Percentiles rank a stretch among this genome's conserved stretches.
phyloP scores from a whole-genome alignment of 2,888 invertebrate species.

The Leptinotarsa rubiginosa region DNA sequence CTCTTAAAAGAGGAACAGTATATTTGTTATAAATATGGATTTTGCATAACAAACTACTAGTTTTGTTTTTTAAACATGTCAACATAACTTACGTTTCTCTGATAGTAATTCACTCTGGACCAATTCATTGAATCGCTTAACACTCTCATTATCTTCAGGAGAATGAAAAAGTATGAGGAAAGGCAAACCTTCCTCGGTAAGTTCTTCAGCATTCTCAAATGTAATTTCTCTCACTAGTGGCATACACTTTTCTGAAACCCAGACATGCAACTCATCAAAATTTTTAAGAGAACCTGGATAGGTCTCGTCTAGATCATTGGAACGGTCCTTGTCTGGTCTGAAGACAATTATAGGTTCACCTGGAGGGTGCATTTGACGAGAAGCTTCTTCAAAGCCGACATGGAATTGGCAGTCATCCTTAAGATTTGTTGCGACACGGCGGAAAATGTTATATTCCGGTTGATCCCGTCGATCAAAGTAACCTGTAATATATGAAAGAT shows the following conservation, averaged over 20 bases:
- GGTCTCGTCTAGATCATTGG: conserved; percentile 86
- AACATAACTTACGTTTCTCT: conserved; percentile 72
- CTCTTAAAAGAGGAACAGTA: no score
- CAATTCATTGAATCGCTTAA: conserved; percentile 87
- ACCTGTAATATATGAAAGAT: conserved; percentile 48
- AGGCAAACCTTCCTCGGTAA: conserved; percentile 98
- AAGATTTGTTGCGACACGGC: conserved; percentile 85
- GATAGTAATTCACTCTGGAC: conserved; percentile 81
- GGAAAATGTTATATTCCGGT: conserved; percentile 83
- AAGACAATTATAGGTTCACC: conserved; percentile 87
- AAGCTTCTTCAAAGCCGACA: conserved; percentile 88
- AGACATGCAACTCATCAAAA: conserved; percentile 88
- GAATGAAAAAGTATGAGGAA: conserved; percentile 97
- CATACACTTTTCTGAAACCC: conserved; percentile 94
- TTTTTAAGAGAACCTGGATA: conserved; percentile 77
- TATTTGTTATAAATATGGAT: no score
- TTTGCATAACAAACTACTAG: no score
- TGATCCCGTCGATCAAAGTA: conserved; percentile 88
- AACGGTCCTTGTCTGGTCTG: conserved; percentile 78
- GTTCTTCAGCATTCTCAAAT: conserved; percentile 99
- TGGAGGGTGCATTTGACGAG: conserved; percentile 86
- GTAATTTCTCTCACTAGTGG: conserved; percentile 98
- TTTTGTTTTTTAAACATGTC: no score
- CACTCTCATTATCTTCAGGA: conserved; percentile 83
- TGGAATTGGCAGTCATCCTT: conserved; percentile 97